Base-by-base conservation (phyloP, 2,113 vertebrate genomes). In the Stictonetta naevosa region DNA sequence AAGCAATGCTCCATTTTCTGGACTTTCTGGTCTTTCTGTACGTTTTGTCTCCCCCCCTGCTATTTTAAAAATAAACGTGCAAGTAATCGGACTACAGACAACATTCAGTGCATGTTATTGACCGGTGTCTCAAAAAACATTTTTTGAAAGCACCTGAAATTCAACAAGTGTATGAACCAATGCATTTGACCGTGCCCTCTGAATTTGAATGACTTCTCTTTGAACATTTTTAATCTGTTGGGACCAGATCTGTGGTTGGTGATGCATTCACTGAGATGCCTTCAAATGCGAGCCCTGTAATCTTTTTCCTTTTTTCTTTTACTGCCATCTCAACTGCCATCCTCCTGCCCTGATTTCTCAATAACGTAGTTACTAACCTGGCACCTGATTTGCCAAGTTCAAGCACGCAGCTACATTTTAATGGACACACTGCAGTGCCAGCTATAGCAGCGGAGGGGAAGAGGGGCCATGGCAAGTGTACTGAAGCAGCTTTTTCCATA, bases 261-360 rank as follows among this genome's bases (percentile, higher is more conserved):
- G 28, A 52, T n/a, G 50, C 2, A 1, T 13, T 42, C 50, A 33
- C 31, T 26, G 63, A 46, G 10, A 10, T n/a, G 7, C 50, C 62
- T 34, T 68, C 6, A 63, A 23, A 10, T 3, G 7, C 18, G 21
- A 4, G 11, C 0, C 0, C 20, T 0, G 0, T 50, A 12, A 76
- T 21, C 4, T 29, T 78, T 72, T 53, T 68, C 9, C 20, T 67
- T 15, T 71, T 77, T 63, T 69, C 66, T 92, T 91, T 89, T 88
- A 86, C 85, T 64, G 5, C 64, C 42, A 23, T 55, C 64, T 92
- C 73, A 94, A 73, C 34, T 38, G 53, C 62, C 91, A 50, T 46
- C 73, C 46, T 60, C 21, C 18, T 56, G 1, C 46, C 82, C 75
- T 22, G 74, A 69, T 77, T 96, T 94, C 75, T 96, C 33, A 26